Base-by-base conservation (phyloP, 2,888 invertebrate species). In the Chydorus sphaericus region DNA sequence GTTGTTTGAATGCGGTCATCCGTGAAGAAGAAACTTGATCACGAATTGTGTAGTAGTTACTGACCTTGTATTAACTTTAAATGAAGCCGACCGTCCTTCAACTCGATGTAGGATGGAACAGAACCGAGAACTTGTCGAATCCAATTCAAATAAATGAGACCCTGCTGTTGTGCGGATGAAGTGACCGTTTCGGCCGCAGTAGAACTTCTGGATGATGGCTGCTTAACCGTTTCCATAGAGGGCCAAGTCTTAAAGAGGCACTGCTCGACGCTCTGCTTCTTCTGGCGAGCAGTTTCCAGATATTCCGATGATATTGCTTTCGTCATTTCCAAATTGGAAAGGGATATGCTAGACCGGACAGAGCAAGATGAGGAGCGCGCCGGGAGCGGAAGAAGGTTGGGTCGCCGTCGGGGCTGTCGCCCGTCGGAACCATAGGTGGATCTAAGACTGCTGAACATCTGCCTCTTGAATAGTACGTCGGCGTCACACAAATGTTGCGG, bases 11-110 rank as follows among this genome's bases (percentile, higher is more conserved):
- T 33, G 14, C n/a, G 36, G 36, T 30, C 29, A 28, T n/a, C 50
- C 16, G 11, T 29, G n/a, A 28, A 28, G 5, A 28, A 16, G 23
- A 50, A 20, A n/a, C n/a, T n/a, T n/a, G n/a, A n/a, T n/a, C 14
- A 16, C 11, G 11, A 44, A 44, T 44, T 16, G 14, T 4, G 14
- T 11, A 14, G 11, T 3, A 20, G n/a, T n/a, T n/a, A 14, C 39
- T 52, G 33, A 57, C 57, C 57, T 57, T 38, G 20, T 29, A 44
- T 30, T 14, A 57, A 36, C 26, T 53, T 57, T 10, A 57, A 48
- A 26, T 48, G 48, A 14, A 57, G 39, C 23, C 57, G 39, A 10
- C 57, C 57, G 18, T 57, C 31, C 31, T 39, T 30, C 14, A 57
- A 44, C 16, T 57, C 33, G 31, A 57, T 53, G 53, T 57, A 57